phyloP scores from a whole-genome alignment of 2,113 vertebrate genomes.

The Morone chrysops region DNA sequence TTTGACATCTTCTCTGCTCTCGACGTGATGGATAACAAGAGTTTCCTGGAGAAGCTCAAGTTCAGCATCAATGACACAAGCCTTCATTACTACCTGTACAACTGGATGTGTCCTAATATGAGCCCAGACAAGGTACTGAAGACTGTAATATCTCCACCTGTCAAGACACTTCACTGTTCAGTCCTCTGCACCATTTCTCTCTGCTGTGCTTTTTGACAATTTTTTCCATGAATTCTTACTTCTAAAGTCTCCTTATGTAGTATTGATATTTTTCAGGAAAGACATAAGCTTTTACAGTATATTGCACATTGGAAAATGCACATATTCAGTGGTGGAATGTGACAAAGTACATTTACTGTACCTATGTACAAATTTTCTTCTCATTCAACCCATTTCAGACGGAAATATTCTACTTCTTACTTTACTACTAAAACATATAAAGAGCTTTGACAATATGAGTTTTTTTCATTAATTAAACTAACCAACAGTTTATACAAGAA shows the following conservation, averaged over 20 bases:
- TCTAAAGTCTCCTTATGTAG: not conserved
- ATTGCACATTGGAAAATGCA: not conserved
- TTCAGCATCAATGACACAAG: slow-evolving; percentile 89
- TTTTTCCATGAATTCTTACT: not conserved
- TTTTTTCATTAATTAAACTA: too few species aligned
- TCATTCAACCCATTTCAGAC: too few species aligned
- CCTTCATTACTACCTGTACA: slow-evolving; percentile 97
- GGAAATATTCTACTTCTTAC: too few species aligned
- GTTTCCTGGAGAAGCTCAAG: slow-evolving; percentile 95
- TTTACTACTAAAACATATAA: too few species aligned
- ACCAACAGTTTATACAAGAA: too few species aligned
- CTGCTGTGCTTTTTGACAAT: not conserved
- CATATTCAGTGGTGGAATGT: too few species aligned
- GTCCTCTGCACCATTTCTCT: not conserved
- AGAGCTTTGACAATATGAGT: not conserved
- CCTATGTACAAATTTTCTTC: too few species aligned
- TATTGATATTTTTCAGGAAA: not conserved
- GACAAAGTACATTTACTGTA: too few species aligned
- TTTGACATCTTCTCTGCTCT: slow-evolving; percentile 93
- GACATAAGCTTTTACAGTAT: not conserved
- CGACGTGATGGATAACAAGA: slow-evolving; percentile 94
- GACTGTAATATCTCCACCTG: not conserved
- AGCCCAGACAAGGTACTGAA: slow-evolving; percentile 90
- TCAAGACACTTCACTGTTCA: not conserved
- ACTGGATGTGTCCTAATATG: slow-evolving; percentile 96